phyloP scores from a whole-genome alignment of 2,888 invertebrate species.

The Agriopis aurantiaria region DNA sequence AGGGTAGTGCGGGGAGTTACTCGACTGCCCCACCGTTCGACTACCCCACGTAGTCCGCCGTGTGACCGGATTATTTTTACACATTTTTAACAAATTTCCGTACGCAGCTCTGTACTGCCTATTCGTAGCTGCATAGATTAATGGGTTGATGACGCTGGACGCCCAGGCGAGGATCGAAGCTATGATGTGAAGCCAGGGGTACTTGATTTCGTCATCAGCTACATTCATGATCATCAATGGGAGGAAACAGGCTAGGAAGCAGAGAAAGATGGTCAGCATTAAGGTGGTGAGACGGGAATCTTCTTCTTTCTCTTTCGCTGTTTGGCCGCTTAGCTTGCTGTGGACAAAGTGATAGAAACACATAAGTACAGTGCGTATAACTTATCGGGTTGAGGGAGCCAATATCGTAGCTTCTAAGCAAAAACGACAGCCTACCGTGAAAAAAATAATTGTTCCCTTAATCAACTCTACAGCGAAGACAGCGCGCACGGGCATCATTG shows the following conservation, averaged over 20 bases:
- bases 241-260: slow-evolving; percentile 94
- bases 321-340: slow-evolving; percentile 83
- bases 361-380: background rate
- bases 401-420: too few species aligned
- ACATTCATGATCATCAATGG: slow-evolving; percentile 96
- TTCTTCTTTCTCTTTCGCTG: slow-evolving; percentile 86
- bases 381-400: too few species aligned
- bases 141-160: slow-evolving; percentile 95
- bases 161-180: slow-evolving; percentile 96
- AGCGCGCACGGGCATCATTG: too few species aligned
- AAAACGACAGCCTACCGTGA: too few species aligned
- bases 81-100: slow-evolving; percentile 82
- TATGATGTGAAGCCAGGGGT: slow-evolving; percentile 92
- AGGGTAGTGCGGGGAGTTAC: slow-evolving; percentile 77
- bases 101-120: slow-evolving; percentile 91
- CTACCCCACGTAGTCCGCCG: slow-evolving; percentile 79
- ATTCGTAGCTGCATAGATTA: slow-evolving; percentile 96
- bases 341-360: slow-evolving; percentile 35
- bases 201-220: slow-evolving; percentile 90
- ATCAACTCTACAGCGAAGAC: too few species aligned
- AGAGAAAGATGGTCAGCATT: slow-evolving; percentile 95
- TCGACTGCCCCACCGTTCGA: slow-evolving; percentile 78
- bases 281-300: slow-evolving; percentile 93
- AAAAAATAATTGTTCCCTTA: too few species aligned
- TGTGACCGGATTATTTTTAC: slow-evolving; percentile 71